Conservation (phyloP, 2,797 vertebrate species). For the Myioborus miniatus region DNA sequence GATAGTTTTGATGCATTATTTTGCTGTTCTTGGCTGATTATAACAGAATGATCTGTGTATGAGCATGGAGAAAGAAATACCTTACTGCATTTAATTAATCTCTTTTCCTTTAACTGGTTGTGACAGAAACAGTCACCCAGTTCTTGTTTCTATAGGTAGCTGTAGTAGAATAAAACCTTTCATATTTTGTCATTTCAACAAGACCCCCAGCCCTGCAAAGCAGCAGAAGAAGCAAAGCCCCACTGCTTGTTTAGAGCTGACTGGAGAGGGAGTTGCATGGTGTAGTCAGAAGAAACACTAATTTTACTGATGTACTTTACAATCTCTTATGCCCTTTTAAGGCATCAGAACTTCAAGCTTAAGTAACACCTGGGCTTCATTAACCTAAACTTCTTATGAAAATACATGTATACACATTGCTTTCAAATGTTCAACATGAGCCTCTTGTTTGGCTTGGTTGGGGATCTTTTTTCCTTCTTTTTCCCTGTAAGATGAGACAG, state of each 20-base stretch:
- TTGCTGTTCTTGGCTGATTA: not conserved
- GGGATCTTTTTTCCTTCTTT: rapidly evolving
- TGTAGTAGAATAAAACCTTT: not conserved
- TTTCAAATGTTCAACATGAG: not conserved
- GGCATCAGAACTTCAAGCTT: not conserved
- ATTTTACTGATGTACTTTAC: not conserved
- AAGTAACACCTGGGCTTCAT: not conserved
- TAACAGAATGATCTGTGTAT: not conserved
- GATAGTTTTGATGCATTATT: not conserved
- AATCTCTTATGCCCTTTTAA: not conserved
- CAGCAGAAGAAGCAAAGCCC: not conserved
- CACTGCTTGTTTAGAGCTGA: not conserved
- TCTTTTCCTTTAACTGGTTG: not conserved
- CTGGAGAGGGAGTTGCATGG: not conserved
- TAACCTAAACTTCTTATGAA: not conserved
- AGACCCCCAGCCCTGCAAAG: not conserved
- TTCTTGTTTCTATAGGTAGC: not conserved
- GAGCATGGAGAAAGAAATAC: not conserved
- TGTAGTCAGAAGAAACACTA: not conserved
- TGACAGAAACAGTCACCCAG: not conserved
- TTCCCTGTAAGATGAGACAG: not conserved
- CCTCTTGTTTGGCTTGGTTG: not conserved
- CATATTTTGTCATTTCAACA: not conserved
- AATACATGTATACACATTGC: rapidly evolving
- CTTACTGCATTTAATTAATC: not conserved